These are phyloP conservation scores for Urechis unicinctus DNA, from an alignment of 2,888 invertebrate species.

Conservation along the genomic window DNA sequence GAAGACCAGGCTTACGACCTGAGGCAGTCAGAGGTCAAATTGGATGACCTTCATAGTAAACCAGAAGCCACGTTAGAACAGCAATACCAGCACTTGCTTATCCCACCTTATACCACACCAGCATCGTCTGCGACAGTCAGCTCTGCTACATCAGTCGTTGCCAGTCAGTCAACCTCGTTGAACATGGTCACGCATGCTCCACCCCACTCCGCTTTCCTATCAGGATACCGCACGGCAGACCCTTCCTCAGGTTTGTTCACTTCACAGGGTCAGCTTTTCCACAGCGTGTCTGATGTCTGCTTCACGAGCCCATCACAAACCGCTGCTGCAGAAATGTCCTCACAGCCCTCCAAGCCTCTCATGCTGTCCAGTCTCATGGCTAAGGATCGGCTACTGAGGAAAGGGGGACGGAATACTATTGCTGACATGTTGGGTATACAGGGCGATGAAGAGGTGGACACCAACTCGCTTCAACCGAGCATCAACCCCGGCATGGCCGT, in stretches of 20 bases:
- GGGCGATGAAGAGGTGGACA: not conserved
- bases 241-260: too few species aligned
- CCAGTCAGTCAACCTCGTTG: not conserved
- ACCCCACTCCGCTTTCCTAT: not conserved
- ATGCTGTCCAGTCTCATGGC: not conserved
- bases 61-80: too few species aligned
- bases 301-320: not conserved
- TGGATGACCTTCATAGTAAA: too few species aligned
- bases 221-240: too few species aligned
- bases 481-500: not conserved
- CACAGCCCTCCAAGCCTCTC: not conserved
- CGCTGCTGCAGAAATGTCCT: not conserved
- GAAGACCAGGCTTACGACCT: too few species aligned
- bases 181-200: too few species aligned
- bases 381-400: not conserved
- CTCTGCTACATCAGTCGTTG: not conserved
- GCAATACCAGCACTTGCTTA: too few species aligned
- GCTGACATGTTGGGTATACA: not conserved
- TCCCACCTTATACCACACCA: too few species aligned
- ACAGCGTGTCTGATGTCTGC: too few species aligned
- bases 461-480: not conserved
- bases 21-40: too few species aligned
- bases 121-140: too few species aligned
- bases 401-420: not conserved
- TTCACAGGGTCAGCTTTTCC: too few species aligned